These are phyloP conservation scores for Acleris laterana DNA, from an alignment of 2,888 invertebrate species.

Conservation along the genomic window DNA sequence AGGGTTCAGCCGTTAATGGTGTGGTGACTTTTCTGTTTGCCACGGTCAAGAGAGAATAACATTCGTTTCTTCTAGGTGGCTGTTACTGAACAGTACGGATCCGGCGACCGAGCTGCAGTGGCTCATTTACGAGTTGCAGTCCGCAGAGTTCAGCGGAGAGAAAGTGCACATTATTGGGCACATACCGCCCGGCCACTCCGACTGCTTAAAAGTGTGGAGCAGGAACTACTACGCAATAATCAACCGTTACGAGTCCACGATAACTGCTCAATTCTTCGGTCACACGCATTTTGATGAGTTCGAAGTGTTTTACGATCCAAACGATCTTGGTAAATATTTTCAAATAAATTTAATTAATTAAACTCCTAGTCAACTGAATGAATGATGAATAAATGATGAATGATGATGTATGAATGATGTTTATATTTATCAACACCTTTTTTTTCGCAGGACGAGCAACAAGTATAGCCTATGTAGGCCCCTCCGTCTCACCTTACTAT, in stretches of 20 bases:
- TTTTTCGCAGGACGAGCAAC: conserved; percentile 87
- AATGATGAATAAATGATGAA: too few relatives aligned
- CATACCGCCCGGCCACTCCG: conserved; percentile 96
- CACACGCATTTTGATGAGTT: conserved; percentile 98
- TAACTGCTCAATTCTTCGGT: conserved; percentile 96
- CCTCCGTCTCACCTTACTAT: conserved; percentile 96
- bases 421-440: conserved; percentile 12
- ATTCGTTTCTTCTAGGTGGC: conserved; percentile 86
- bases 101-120: conserved; percentile 97
- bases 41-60: not conserved
- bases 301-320: conserved; percentile 95
- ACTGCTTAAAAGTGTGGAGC: conserved; percentile 97
- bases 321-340: conserved; percentile 87
- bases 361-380: too few relatives aligned
- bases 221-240: conserved; percentile 96
- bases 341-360: not conserved
- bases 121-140: conserved; percentile 96
- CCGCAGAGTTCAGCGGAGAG: conserved; percentile 96
- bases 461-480: conserved; percentile 95
- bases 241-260: conserved; percentile 94
- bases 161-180: conserved; percentile 99
- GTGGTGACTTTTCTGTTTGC: not conserved
- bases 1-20: too few relatives aligned
- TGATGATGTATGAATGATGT: too few relatives aligned
- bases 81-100: conserved; percentile 96